A percentile compares a stretch with the other conserved stretches of the same genome.
Conservation (phyloP, 2,113 vertebrate genomes). For the Pelecanoides urinatrix region DNA sequence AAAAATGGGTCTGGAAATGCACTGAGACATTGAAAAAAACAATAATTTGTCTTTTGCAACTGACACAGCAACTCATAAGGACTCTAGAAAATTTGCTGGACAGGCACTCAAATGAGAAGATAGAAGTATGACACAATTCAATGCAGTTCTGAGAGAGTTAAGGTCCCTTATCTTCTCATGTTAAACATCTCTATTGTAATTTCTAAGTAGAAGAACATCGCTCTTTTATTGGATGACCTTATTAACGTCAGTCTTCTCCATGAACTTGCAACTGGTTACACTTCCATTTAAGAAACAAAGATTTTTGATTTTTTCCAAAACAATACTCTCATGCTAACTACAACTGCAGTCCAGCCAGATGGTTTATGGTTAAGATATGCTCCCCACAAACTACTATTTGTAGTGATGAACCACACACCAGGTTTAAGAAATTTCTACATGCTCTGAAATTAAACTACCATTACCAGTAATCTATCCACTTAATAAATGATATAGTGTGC, state of each 20-base stretch:
- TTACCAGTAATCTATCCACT: constrained; percentile 39
- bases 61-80: not conserved
- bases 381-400: not conserved
- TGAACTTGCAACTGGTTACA: constrained; percentile 27
- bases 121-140: not conserved
- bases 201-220: not conserved
- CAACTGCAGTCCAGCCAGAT: not conserved
- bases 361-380: not conserved
- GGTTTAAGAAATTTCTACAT: not conserved
- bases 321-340: constrained; percentile 16
- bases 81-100: not conserved
- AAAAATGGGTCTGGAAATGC: not conserved
- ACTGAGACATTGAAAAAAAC: not conserved
- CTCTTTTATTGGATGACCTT: not conserved
- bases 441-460: constrained; percentile 29
- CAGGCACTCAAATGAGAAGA: not conserved
- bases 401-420: not conserved
- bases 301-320: constrained; percentile 42
- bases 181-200: not conserved
- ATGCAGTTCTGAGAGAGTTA: not conserved
- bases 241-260: not conserved
- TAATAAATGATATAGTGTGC: constrained; percentile 26
- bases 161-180: not conserved
- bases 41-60: not conserved
- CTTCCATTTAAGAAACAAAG: constrained; percentile 31